Percentiles rank a stretch among this genome's conserved stretches.
Conservation (phyloP, 1,140 invertebrate species). For the Eubasilissa regina region DNA sequence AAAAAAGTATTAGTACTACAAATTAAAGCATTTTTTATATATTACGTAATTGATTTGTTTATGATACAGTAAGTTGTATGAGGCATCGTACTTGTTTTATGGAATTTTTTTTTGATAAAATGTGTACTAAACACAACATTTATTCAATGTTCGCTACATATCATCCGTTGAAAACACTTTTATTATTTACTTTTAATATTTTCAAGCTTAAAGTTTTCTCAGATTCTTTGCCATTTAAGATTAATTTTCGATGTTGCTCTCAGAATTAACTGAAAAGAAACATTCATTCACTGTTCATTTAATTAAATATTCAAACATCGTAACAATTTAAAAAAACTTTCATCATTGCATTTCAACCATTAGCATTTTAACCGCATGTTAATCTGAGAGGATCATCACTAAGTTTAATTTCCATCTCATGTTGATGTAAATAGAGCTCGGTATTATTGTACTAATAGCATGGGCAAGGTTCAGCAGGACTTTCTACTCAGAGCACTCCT, state of each 20-base stretch:
- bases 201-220: background rate
- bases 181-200: background rate
- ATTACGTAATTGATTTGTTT: too few species aligned
- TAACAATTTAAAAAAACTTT: background rate
- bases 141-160: background rate
- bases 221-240: background rate
- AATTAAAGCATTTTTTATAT: too few species aligned
- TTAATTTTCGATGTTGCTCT: conserved; percentile 44
- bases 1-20: too few species aligned
- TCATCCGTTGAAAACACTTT: background rate
- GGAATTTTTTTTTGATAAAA: background rate
- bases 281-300: too few species aligned
- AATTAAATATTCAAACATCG: too few species aligned
- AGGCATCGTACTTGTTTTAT: background rate
- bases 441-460: conserved; percentile 69
- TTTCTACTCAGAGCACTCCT: conserved; percentile 61
- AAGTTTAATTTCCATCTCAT: conserved; percentile 46
- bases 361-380: conserved; percentile 46
- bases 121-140: background rate
- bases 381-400: conserved; percentile 53
- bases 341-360: conserved; percentile 2
- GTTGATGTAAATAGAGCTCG: conserved; percentile 60
- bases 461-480: conserved; percentile 63
- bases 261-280: conserved; percentile 27
- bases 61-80: too few species aligned